Evolutionary conservation across 2,113 vertebrate genomes (phyloP), one percentile per base, ranked within the genome.

Genomic region (Zosterops hypoxanthus): DNA sequence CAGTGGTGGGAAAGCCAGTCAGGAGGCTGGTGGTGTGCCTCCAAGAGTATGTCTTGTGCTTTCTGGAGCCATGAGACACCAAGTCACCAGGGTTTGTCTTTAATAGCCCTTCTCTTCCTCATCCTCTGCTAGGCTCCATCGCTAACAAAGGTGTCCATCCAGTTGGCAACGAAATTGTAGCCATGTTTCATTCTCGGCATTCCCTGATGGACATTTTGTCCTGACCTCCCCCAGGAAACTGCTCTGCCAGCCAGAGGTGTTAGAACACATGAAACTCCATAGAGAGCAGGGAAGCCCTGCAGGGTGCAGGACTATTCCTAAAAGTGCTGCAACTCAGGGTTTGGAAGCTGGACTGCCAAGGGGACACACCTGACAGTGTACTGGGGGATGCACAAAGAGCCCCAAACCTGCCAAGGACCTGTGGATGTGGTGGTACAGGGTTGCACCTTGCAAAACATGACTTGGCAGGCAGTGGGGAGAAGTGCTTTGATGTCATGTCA

Each of bases 141-240:
- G 2, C 39, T 65, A 46, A n/a, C 19, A 61, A 50, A 63, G 12
- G 4, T 46, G 12, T 44, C 60, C 56, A 36, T 33, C 24, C 47
- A 57, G 50, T 0, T 78, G n/a, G 14, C 2, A 1, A 53, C 70
- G 22, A 70, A 73, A 70, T 11, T 2, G 5, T 36, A 69, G 26
- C 69, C 34, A 24, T 0, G 0, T 66, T 71, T 82, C 34, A 53
- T 39, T 42, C 25, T 66, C 2, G 1, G 39, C 44, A 17, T 36
- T 39, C 11, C 33, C 69, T 65, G 42, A n/a, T 1, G 2, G 18
- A 29, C 26, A 52, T 81, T 85, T 69, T 82, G 57, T 59, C 5
- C 5, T 0, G 0, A 33, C 12, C 4, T 81, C 3, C n/a, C 28
- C 8, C 26, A 75, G n/a, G 29, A 78, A 87, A 69, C 36, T 52